Percentiles rank a stretch among this genome's conserved stretches.
Evolutionary conservation across 53 echinoderm and acorn worm species (phyloP).

Genomic region (Holothuria leucospilota): DNA sequence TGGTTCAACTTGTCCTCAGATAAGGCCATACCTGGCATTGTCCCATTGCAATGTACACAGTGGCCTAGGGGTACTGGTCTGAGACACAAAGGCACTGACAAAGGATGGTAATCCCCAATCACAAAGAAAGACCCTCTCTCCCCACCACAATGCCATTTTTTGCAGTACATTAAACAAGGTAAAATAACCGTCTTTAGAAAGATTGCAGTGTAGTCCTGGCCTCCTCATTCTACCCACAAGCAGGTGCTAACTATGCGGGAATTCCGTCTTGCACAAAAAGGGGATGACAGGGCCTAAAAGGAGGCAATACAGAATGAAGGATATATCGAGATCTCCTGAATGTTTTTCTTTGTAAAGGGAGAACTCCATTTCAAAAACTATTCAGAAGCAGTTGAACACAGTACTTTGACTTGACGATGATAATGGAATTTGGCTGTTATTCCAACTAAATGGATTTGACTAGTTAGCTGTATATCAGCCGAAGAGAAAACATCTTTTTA

Average conservation of each 20-base stretch:
- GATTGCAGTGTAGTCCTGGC: too few species aligned
- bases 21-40: conserved; percentile 39
- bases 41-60: conserved; percentile 33
- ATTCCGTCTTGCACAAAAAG: too few species aligned
- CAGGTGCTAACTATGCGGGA: too few species aligned
- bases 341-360: conserved; percentile 37
- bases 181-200: conserved; percentile 30
- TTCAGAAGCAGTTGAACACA: too few species aligned
- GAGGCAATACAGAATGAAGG: background rate
- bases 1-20: conserved; percentile 27
- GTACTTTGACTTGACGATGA: too few species aligned
- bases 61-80: conserved; percentile 31
- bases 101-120: conserved; percentile 13
- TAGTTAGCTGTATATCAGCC: too few species aligned
- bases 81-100: conserved; percentile 27
- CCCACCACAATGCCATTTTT: conserved; percentile 32
- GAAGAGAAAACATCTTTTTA: too few species aligned
- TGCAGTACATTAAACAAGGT: conserved; percentile 47
- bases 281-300: too few species aligned
- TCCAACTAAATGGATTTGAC: too few species aligned
- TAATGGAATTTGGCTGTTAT: too few species aligned
- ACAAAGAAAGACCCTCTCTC: conserved; percentile 40
- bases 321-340: background rate
- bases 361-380: too few species aligned
- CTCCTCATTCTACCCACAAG: too few species aligned